Conservation (phyloP, 2,888 invertebrate species). For the Stictocephala bisonia region DNA sequence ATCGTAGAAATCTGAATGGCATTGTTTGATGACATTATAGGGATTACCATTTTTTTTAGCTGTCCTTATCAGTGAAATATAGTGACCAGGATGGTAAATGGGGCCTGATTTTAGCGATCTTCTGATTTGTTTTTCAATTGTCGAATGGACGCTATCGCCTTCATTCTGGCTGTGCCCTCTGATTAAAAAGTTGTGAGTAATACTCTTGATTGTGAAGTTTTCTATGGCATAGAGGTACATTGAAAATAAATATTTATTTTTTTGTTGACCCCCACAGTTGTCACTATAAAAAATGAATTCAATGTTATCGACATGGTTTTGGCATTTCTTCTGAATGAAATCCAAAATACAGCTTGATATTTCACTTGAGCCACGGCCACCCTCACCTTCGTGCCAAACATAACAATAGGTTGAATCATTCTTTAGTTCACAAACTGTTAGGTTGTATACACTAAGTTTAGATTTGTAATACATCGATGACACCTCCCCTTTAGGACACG, state of each 20-base stretch:
- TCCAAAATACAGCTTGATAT: constrained; percentile 55
- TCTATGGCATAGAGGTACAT: constrained; percentile 52
- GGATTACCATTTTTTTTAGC: constrained; percentile 57
- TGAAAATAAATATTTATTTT: constrained; percentile 53
- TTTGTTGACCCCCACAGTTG: constrained; percentile 56
- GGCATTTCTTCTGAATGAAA: constrained; percentile 41
- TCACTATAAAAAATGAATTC: constrained; percentile 51
- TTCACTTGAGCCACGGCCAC: constrained; percentile 54
- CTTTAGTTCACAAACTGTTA: constrained; percentile 54
- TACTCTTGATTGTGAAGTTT: constrained; percentile 45
- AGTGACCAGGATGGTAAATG: constrained; percentile 52
- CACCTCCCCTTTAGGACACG: constrained; percentile 59
- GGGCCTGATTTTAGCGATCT: constrained; percentile 49
- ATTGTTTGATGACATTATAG: constrained; percentile 56
- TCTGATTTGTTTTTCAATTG: constrained; percentile 52
- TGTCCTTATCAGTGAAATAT: constrained; percentile 54
- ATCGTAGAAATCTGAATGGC: constrained; percentile 56
- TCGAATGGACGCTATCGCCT: constrained; percentile 53
- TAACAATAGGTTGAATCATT: constrained; percentile 52
- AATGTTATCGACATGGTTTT: background rate
- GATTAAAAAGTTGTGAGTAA: constrained; percentile 54
- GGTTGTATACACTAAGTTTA: constrained; percentile 52
- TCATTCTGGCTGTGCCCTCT: constrained; percentile 56
- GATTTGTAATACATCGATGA: constrained; percentile 59
- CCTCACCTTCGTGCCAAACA: constrained; percentile 56